phyloP scores from a whole-genome alignment of 1,140 invertebrate genomes.

The Aphelenchoides fujianensis region DNA sequence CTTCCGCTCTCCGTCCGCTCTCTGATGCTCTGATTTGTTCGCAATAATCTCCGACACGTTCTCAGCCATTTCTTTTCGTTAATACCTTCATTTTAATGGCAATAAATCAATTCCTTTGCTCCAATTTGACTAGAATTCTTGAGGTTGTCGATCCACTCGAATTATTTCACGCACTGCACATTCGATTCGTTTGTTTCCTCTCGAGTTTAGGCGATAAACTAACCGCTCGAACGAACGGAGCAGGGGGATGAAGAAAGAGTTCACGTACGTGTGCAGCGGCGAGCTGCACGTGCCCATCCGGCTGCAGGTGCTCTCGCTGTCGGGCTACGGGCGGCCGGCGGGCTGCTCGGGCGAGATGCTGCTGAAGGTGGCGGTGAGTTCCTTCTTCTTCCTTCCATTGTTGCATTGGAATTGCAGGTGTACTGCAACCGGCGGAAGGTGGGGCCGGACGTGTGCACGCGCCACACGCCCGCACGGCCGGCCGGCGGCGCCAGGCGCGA shows the following conservation, averaged over 20 bases:
- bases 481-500: conserved; percentile 24
- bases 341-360: conserved; percentile 41
- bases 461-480: conserved; percentile 72
- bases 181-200: too few relatives aligned
- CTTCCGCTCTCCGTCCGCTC: too few relatives aligned
- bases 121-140: too few relatives aligned
- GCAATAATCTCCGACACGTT: too few relatives aligned
- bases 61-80: too few relatives aligned
- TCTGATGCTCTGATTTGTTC: too few relatives aligned
- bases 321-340: conserved; percentile 26
- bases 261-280: conserved; percentile 53
- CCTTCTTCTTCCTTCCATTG: conserved; percentile 64
- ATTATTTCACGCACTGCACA: too few relatives aligned
- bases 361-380: conserved; percentile 36
- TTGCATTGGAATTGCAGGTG: conserved; percentile 77
- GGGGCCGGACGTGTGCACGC: conserved; percentile 81
- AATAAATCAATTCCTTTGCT: too few relatives aligned
- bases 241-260: conserved; percentile 40
- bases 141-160: too few relatives aligned
- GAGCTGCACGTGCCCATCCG: conserved; percentile 67
- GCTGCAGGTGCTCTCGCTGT: conserved; percentile 65
- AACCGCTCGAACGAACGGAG: too few relatives aligned
- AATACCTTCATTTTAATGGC: too few relatives aligned
- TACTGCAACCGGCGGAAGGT: conserved; percentile 78
- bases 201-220: too few relatives aligned